Conservation (phyloP, 1,140 invertebrate species). For the Bombus huntii region DNA sequence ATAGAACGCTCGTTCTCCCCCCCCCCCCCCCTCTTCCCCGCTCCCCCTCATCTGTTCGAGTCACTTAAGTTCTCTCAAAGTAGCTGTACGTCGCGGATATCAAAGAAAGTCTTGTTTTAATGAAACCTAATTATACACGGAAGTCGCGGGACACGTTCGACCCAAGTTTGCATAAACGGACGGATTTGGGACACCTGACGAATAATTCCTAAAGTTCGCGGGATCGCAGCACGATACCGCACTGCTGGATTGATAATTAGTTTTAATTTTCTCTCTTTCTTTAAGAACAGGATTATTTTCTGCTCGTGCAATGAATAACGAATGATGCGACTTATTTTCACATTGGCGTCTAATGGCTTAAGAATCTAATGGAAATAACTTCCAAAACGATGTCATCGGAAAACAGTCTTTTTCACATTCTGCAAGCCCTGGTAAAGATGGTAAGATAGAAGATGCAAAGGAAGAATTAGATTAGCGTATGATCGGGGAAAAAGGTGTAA, state of each 20-base stretch:
- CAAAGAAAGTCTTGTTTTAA: constrained; percentile 33
- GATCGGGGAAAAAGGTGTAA: constrained; percentile 36
- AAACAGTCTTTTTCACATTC: too few species aligned
- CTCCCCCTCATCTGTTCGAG: neutral
- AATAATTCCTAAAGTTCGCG: constrained; percentile 14
- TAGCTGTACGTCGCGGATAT: constrained; percentile 14
- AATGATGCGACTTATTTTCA: neutral
- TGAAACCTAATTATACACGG: constrained; percentile 29
- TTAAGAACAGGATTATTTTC: constrained; percentile 1
- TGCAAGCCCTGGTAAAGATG: neutral
- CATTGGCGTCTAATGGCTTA: neutral
- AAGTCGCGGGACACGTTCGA: neutral
- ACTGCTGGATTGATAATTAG: neutral
- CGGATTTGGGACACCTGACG: constrained; percentile 15
- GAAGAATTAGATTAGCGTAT: constrained; percentile 15
- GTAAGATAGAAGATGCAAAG: neutral
- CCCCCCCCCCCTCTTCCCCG: rapidly evolving
- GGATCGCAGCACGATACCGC: neutral
- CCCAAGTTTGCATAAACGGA: constrained; percentile 20
- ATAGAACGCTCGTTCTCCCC: neutral
- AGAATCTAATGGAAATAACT: neutral
- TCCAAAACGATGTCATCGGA: neutral
- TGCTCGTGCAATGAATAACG: neutral
- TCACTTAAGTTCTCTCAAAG: neutral
- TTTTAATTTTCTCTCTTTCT: neutral